These are phyloP conservation scores for Phorcus lineatus DNA, from an alignment of 2,888 invertebrate genomes.

Conservation along the genomic window DNA sequence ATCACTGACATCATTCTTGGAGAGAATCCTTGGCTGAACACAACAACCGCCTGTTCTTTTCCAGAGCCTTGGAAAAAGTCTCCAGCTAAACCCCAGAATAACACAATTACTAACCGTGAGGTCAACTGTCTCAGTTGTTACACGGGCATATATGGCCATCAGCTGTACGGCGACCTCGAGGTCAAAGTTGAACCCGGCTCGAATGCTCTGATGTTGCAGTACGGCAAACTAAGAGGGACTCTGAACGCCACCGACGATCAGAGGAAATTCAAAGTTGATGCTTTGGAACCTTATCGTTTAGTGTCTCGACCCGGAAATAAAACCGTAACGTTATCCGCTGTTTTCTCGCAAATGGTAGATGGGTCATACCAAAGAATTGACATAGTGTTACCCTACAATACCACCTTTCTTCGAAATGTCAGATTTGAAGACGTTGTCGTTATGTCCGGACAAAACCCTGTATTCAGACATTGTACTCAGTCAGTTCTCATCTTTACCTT, in stretches of 20 bases:
- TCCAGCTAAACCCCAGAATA: background rate
- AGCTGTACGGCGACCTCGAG: constrained; percentile 34
- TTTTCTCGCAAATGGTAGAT: too few relatives aligned
- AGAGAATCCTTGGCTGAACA: constrained; percentile 52
- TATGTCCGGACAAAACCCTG: too few relatives aligned
- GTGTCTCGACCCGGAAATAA: background rate
- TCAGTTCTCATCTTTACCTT: too few relatives aligned
- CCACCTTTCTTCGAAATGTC: too few relatives aligned
- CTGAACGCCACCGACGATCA: background rate
- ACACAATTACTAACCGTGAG: background rate
- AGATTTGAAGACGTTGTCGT: too few relatives aligned
- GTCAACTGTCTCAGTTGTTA: constrained; percentile 18
- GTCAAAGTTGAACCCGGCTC: background rate
- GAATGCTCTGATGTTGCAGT: background rate
- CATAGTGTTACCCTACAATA: too few relatives aligned
- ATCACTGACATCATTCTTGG: constrained; percentile 50
- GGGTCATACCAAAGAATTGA: too few relatives aligned
- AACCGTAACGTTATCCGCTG: background rate
- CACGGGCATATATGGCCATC: constrained; percentile 38
- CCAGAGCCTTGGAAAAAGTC: constrained; percentile 37
- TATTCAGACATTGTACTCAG: too few relatives aligned
- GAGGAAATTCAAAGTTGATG: background rate
- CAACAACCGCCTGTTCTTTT: constrained; percentile 48
- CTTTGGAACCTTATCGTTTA: background rate
- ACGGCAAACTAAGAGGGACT: constrained; percentile 12